These are phyloP conservation scores for Eueremaeus valkanovi DNA, from an alignment of 2,888 invertebrate species.

Conservation along the genomic window DNA sequence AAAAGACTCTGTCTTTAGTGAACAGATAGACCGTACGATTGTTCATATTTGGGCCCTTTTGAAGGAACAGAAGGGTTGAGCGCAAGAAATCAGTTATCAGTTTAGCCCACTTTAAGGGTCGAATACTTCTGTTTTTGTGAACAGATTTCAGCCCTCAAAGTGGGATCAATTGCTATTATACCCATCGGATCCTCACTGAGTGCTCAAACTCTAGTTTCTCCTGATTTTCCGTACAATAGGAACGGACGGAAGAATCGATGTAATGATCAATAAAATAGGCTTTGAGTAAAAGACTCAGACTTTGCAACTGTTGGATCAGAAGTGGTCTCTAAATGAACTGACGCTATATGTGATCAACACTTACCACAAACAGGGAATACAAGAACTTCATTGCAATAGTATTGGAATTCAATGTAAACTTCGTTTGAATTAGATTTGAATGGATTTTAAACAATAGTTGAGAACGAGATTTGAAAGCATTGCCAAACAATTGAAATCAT, in stretches of 20 bases:
- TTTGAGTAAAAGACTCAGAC: no score
- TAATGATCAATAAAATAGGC: not conserved
- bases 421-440: not conserved
- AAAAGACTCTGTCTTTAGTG: not conserved
- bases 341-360: not conserved
- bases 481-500: not conserved
- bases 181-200: not conserved
- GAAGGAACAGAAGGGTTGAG: no score
- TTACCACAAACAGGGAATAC: not conserved
- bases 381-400: not conserved
- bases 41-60: not conserved
- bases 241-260: not conserved
- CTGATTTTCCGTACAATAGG: constrained; percentile 1
- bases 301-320: not conserved
- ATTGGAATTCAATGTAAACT: not conserved
- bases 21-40: not conserved
- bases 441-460: no score
- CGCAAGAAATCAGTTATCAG: no score
- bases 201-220: not conserved
- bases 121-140: no score
- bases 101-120: no score
- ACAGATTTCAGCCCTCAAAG: no score
- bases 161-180: no score
- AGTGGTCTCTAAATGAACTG: not conserved
- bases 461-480: not conserved